Base-by-base conservation (phyloP, 2,888 invertebrate genomes). In the Cyrtodaria siliqua region DNA sequence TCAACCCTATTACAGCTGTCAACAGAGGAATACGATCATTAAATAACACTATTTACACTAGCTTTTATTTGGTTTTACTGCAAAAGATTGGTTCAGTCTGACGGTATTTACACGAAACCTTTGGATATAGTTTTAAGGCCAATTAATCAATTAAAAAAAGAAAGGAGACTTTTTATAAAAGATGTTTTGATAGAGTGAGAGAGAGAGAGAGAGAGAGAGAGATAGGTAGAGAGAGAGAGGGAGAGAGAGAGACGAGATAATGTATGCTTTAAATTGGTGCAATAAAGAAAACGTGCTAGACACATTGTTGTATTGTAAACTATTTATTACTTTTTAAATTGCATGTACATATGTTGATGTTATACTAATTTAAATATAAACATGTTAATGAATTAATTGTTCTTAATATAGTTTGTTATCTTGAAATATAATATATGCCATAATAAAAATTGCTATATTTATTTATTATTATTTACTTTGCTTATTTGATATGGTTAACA, bases 41-140 rank as follows among this genome's bases (percentile, higher is more conserved):
- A 8, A 50, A 61, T 1, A 63, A 63, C 38, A 52, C 12, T 16
- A 38, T 44, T 44, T 44, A 44, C 44, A 44, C 33, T 33, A 18
- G 61, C 50, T 3, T 69, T 69, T 9, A 23, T 12, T n/a, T 69
- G 61, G 23, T 69, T 60, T 55, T 69, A 69, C 27, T 62, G 67
- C 24, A 74, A 74, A n/a, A 56, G 74, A 44, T 24, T 42, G 38
- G 64, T 57, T 6, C 16, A 18, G 33, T 20, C 8, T 4, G 57
- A 57, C 24, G 40, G 57, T 8, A 40, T 57, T 57, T 40, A 57
- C 24, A 40, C 40, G 3, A 57, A 57, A 57, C 57, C 57, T 12
- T 18, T 44, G 16, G 44, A 44, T 18, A 44, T 44, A 9, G n/a
- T 44, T 16, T 44, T 44, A 44, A 44, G 40, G 18, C 40, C 57